Conservation (phyloP, 2,797 vertebrate genomes). For the Crocodylus rhombifer region DNA sequence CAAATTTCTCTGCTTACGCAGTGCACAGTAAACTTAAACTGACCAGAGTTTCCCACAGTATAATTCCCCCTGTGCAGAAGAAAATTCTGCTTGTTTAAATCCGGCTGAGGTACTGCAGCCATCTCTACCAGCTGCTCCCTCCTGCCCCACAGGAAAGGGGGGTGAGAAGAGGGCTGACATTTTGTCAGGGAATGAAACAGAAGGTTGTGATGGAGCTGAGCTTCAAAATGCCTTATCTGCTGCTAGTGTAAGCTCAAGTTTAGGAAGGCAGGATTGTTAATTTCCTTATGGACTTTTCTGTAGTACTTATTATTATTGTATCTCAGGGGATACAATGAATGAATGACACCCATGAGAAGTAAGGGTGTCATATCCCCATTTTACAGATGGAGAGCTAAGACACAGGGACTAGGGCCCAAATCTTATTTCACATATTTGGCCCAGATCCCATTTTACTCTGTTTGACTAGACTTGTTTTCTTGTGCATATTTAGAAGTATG, state of each 20-base stretch:
- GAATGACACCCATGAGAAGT: neutral
- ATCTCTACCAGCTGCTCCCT: neutral
- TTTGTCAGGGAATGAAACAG: slow-evolving; percentile 12
- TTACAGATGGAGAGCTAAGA: neutral
- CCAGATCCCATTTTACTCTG: too few relatives aligned
- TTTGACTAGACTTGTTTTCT: too few relatives aligned
- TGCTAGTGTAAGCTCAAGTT: neutral
- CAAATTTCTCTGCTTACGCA: slow-evolving; percentile 43
- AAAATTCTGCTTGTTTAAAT: slow-evolving; percentile 14
- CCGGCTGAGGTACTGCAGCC: accelerated
- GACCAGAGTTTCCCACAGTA: slow-evolving; percentile 27
- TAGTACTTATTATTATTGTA: neutral
- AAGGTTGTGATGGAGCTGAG: neutral
- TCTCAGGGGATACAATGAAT: neutral
- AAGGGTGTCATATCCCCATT: neutral
- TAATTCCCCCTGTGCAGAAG: neutral
- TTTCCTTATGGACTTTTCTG: neutral
- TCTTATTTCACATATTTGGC: neutral
- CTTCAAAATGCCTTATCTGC: neutral
- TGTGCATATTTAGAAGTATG: too few relatives aligned
- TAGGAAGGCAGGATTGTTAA: neutral
- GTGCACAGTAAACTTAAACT: neutral
- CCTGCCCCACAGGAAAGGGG: neutral
- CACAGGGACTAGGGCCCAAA: neutral
- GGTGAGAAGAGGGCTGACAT: neutral